phyloP scores from a whole-genome alignment of 2,797 vertebrate species.

The Hypotaenidia philippensis region DNA sequence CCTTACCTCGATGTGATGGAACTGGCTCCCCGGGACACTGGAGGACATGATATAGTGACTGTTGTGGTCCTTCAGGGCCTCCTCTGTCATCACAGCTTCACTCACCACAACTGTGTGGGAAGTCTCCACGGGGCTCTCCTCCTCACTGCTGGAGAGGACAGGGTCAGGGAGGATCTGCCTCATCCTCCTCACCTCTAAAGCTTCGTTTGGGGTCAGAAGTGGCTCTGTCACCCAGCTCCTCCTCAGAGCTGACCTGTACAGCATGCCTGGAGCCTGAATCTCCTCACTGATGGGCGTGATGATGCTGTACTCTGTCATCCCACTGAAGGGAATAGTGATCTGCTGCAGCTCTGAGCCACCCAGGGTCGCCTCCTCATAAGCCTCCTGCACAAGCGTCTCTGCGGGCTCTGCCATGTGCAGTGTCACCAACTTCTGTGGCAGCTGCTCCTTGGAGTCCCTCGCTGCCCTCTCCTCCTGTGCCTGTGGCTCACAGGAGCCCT shows the following conservation, averaged over 20 bases:
- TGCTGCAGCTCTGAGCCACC: conserved; percentile 84
- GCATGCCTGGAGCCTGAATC: conserved; percentile 78
- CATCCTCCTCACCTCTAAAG: conserved; percentile 14
- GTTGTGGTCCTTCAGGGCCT: conserved; percentile 80
- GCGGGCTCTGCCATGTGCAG: conserved; percentile 89
- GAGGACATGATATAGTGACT: conserved; percentile 88
- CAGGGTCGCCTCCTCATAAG: conserved; percentile 78
- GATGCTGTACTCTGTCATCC: conserved; percentile 86
- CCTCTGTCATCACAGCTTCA: conserved; percentile 78
- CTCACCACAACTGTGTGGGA: conserved; percentile 81
- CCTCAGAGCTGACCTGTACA: conserved; percentile 84
- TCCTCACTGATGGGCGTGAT: conserved; percentile 87
- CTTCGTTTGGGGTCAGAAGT: neutral
- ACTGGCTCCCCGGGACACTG: conserved; percentile 78
- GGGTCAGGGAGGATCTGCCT: neutral
- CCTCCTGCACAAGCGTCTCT: conserved; percentile 84
- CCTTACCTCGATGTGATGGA: conserved; percentile 91
- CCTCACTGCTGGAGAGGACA: conserved; percentile 61
- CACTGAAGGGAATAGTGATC: conserved; percentile 86
- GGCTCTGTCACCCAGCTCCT: neutral
- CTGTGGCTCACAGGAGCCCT: neutral
- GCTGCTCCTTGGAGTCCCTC: conserved; percentile 70
- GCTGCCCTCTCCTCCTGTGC: conserved; percentile 50
- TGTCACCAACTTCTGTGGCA: conserved; percentile 88
- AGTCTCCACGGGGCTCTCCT: conserved; percentile 70